Evolutionary conservation across 2,797 vertebrate species (phyloP).

Genomic region (Coluber constrictor): DNA sequence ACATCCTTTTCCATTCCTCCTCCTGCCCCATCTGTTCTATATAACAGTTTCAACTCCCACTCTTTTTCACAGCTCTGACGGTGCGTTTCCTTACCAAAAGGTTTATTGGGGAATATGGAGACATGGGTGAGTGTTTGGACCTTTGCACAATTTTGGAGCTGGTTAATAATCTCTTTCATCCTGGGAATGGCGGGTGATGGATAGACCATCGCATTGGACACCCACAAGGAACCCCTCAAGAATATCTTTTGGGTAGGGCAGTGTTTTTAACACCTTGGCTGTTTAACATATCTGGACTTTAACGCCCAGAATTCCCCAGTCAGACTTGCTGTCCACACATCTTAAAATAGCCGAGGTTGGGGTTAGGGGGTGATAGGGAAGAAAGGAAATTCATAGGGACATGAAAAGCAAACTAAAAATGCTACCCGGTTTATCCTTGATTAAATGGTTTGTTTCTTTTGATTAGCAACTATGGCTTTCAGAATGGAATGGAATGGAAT

Average conservation of each 20-base stretch:
- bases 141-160: neutral
- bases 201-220: neutral
- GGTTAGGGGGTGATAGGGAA: neutral
- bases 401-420: neutral
- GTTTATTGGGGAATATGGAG: constrained; percentile 89
- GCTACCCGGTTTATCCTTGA: neutral
- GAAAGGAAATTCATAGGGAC: neutral
- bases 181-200: neutral
- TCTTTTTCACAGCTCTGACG: constrained; percentile 75
- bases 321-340: neutral
- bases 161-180: neutral
- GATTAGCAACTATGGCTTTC: neutral
- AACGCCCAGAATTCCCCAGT: neutral
- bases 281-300: neutral
- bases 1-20: neutral
- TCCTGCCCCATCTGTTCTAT: neutral
- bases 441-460: neutral
- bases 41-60: neutral
- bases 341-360: neutral
- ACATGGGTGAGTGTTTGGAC: constrained; percentile 76
- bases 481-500: neutral
- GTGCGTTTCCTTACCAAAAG: constrained; percentile 86
- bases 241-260: neutral
- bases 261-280: neutral
- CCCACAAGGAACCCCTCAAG: neutral